Percentiles rank a stretch among this genome's conserved stretches.
phyloP scores from a whole-genome alignment of 2,113 vertebrate species.

The Apteryx owenii region DNA sequence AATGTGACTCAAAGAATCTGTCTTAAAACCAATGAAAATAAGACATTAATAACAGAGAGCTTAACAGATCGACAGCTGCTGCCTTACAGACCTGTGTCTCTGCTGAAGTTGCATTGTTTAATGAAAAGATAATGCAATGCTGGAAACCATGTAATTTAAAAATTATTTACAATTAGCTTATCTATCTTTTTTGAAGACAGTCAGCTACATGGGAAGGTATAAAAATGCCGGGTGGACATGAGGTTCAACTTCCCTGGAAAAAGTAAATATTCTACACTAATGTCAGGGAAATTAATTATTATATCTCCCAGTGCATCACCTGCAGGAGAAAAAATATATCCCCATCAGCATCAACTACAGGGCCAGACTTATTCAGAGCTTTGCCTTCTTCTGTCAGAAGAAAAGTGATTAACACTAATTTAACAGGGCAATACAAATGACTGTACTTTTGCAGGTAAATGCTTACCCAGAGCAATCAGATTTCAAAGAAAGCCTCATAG shows the following conservation, averaged over 20 bases:
- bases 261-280: neutral
- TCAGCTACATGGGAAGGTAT: slow-evolving; percentile 21
- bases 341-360: neutral
- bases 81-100: neutral
- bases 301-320: neutral
- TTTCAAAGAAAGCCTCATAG: neutral
- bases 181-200: slow-evolving; percentile 14
- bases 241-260: neutral
- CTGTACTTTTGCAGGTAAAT: neutral
- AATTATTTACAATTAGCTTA: slow-evolving; percentile 32
- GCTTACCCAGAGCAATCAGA: neutral
- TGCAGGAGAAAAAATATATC: too few species aligned
- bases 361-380: neutral
- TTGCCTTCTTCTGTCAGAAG: neutral
- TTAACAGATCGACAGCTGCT: neutral
- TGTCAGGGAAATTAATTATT: neutral
- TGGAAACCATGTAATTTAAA: slow-evolving; percentile 7
- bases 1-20: neutral
- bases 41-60: neutral
- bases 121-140: slow-evolving; percentile 24
- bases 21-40: neutral
- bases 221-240: neutral
- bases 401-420: neutral
- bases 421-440: neutral
- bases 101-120: slow-evolving; percentile 30